These are phyloP conservation scores for Isichthys henryi DNA, from an alignment of 2,113 vertebrate species.

Conservation along the genomic window DNA sequence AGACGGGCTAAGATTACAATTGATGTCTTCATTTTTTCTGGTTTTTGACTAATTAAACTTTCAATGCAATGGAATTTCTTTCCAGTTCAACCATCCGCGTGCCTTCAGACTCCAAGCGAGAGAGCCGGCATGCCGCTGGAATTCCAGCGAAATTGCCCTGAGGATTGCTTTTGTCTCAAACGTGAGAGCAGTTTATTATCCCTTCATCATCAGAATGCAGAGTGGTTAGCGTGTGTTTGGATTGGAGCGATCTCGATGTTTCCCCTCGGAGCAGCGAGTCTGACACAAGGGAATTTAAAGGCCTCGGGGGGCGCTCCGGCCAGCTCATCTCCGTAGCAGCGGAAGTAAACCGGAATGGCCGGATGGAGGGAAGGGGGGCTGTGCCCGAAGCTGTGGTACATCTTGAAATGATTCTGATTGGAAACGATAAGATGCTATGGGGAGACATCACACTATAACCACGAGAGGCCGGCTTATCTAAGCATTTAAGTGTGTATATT, in stretches of 20 bases:
- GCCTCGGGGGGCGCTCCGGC: constrained; percentile 19
- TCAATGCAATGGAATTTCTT: background rate
- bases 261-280: constrained; percentile 34
- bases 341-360: constrained; percentile 50
- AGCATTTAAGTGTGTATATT: constrained; percentile 25
- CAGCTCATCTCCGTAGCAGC: constrained; percentile 39
- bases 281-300: constrained; percentile 25
- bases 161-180: background rate
- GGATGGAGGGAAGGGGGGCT: constrained; percentile 29
- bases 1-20: background rate
- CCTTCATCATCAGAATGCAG: constrained; percentile 36
- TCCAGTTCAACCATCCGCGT: background rate
- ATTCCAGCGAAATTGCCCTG: background rate
- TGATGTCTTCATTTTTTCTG: background rate
- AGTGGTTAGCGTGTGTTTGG: constrained; percentile 37
- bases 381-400: constrained; percentile 45
- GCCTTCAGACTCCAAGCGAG: background rate
- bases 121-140: background rate
- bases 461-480: constrained; percentile 27
- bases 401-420: constrained; percentile 34
- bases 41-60: background rate
- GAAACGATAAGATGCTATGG: constrained; percentile 40
- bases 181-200: constrained; percentile 28
- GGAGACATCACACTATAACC: constrained; percentile 32
- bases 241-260: constrained; percentile 36